These are phyloP conservation scores for Molothrus aeneus DNA, from an alignment of 2,797 vertebrate species.

Conservation along the genomic window DNA sequence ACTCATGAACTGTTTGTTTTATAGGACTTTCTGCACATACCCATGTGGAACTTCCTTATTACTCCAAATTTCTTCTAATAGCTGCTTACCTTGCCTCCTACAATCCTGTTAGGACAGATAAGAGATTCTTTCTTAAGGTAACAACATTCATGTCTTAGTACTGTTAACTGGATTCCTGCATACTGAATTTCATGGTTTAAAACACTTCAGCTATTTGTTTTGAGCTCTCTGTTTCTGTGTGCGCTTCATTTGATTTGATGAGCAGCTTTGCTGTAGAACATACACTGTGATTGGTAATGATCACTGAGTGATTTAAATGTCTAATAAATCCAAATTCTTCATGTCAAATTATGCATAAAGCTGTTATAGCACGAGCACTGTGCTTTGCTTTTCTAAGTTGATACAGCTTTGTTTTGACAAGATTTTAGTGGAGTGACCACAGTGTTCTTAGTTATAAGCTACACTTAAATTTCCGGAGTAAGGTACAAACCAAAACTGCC, in stretches of 20 bases:
- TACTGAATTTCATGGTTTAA: neutral
- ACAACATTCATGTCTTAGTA: neutral
- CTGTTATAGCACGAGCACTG: neutral
- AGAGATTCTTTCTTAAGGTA: constrained; percentile 97
- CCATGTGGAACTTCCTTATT: constrained; percentile 94
- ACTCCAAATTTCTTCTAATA: constrained; percentile 97
- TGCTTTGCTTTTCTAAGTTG: neutral
- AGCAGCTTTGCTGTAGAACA: neutral
- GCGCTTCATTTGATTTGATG: neutral
- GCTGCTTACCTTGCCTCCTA: constrained; percentile 96
- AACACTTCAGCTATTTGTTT: neutral
- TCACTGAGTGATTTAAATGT: neutral
- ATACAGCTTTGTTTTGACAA: neutral
- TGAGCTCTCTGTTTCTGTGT: neutral
- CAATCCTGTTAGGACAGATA: constrained; percentile 95
- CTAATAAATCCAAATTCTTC: neutral
- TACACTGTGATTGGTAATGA: neutral
- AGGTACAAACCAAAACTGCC: neutral
- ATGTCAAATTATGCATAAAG: neutral
- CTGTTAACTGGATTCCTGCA: neutral
- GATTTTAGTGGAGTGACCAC: neutral
- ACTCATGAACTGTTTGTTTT: neutral
- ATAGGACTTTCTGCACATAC: constrained; percentile 88
- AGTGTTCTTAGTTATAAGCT: neutral
- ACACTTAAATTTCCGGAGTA: neutral